Base-by-base conservation (phyloP, 2,888 invertebrate genomes). In the Drosophila yooni region DNA sequence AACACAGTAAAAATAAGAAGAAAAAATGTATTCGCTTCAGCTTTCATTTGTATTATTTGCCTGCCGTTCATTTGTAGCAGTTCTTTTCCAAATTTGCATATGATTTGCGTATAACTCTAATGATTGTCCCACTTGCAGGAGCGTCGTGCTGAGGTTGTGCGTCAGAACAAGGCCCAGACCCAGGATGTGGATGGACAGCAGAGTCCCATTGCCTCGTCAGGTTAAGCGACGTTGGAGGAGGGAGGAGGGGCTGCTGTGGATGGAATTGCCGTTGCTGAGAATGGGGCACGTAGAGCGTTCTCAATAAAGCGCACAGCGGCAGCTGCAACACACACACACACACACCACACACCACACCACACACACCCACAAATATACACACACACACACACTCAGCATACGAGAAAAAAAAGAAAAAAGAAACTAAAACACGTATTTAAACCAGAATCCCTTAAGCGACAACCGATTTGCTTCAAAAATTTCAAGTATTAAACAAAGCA, bases 131-230 rank as follows among this genome's bases (percentile, higher is more conserved):
- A 57, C 21, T 83, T 92, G 73, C 94, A 98, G 98, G 98, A 98
- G 94, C 96, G 97, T 91, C 97, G 97, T 92, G 97, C 97, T 59
- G 98, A 98, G 93, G 94, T 97, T 90, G 98, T 98, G 87, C 97
- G 98, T 91, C 97, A 97, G 94, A 98, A 98, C 94, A 98, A 98
- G 94, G 96, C 95, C 90, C 91, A 92, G 86, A 87, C 70, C 77
- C 91, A 83, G 85, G 89, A 88, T 54, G 52, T 88, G 68, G 95
- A 95, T 88, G 94, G 94, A 74, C 94, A 94, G 92, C 94, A 95
- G 84, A 93, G 94, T 83, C 89, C 89, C 73, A 93, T 95, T 90
- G 95, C 96, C 90, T 95, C 95, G 89, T 96, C 96, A 90, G 96
- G 95, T 92, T 96, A 95, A 48, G n/a, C 38, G 48, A 29, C 33